Percentiles rank a stretch among this genome's conserved stretches.
Conservation (phyloP, 2,113 vertebrate genomes). For the Elaphurus davidianus region DNA sequence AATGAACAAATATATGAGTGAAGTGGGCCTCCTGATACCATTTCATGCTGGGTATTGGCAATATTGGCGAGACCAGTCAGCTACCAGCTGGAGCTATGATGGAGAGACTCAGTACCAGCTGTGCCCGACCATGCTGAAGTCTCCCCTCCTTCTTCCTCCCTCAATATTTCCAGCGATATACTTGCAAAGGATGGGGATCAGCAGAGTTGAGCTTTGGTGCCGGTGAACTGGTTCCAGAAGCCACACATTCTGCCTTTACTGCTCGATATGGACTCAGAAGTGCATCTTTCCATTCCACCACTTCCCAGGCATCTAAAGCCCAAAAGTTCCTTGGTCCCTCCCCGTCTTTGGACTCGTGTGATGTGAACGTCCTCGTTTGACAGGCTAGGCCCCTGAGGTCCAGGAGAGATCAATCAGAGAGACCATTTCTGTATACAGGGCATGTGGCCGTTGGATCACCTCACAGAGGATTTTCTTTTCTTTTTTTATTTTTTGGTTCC, state of each 20-base stretch:
- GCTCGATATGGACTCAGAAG: background rate
- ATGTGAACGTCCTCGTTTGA: background rate
- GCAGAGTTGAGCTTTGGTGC: background rate
- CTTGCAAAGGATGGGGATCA: background rate
- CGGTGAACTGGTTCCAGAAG: background rate
- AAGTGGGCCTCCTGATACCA: background rate
- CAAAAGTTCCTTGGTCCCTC: background rate
- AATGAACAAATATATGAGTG: background rate
- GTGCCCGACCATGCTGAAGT: background rate
- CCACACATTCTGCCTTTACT: background rate
- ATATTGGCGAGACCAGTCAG: background rate
- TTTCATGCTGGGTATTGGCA: background rate
- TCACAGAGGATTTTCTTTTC: background rate
- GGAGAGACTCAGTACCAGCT: background rate
- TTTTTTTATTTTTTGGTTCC: background rate
- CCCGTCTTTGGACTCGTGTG: background rate
- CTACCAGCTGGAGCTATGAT: background rate
- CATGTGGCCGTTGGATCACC: background rate
- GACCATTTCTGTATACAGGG: background rate
- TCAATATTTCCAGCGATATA: background rate
- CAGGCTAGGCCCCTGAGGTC: background rate
- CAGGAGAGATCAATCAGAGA: background rate
- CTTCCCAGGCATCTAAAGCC: background rate
- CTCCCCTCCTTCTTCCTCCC: background rate
- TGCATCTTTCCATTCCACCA: background rate